phyloP scores from a whole-genome alignment of 2,113 vertebrate species.

The Actenoides hombroni region DNA sequence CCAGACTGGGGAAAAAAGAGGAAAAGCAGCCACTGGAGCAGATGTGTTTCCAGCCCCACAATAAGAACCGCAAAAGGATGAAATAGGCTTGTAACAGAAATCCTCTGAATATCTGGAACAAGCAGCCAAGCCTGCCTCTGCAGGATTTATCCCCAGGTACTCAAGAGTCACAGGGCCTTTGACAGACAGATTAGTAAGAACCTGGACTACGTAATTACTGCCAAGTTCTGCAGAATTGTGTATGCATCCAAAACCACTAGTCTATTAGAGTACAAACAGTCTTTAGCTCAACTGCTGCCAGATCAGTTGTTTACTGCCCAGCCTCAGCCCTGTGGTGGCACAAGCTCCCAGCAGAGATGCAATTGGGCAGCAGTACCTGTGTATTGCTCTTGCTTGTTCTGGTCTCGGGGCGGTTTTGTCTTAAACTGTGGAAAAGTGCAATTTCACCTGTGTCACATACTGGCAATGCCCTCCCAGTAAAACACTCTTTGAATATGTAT shows the following conservation, averaged over 20 bases:
- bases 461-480: neutral
- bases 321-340: neutral
- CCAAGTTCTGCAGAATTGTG: neutral
- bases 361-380: rapidly evolving
- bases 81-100: neutral
- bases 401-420: neutral
- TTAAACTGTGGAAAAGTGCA: neutral
- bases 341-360: neutral
- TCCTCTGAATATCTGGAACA: neutral
- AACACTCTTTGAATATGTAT: neutral
- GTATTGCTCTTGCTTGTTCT: neutral
- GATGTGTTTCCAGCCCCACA: neutral
- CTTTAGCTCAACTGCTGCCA: neutral
- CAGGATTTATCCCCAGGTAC: neutral
- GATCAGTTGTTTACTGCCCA: neutral
- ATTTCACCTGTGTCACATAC: neutral
- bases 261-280: neutral
- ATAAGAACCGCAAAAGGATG: neutral
- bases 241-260: neutral
- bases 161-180: neutral
- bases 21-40: neutral
- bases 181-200: neutral
- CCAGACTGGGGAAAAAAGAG: neutral
- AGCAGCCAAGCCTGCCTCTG: neutral
- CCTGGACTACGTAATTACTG: neutral